Evolutionary conservation across 1,140 invertebrate genomes (phyloP), one percentile per base, ranked within the genome.

Genomic region (Geopemphigus sp.): DNA sequence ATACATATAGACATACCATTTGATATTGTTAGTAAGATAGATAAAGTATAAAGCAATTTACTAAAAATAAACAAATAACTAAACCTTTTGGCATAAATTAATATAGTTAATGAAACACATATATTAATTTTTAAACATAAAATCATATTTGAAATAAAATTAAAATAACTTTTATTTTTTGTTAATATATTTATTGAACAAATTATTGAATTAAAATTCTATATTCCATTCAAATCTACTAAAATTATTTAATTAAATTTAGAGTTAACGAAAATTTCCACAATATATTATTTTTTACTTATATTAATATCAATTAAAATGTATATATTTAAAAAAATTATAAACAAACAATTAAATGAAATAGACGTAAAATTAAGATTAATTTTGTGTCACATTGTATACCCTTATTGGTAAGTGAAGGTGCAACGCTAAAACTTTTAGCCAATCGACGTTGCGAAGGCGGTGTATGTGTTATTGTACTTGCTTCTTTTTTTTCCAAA

Each of bases 381-480:
- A 64, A 70, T 68, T 53, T 57, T 61, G 70, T 80, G 73, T 50
- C 10, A 26, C 17, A 29, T 45, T 76, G 22, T 81, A 74, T 88
- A 89, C 88, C 87, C 87, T 88, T 89, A 80, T 87, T 87, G 80
- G 88, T 86, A 82, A 90, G 87, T 83, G 90, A 91, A 83, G 91
- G 89, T 83, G 91, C 89, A 83, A 94, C 92, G 87, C 92, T 94
- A 89, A 95, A 94, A 87, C 92, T 94, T 88, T 95, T 95, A 82
- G 93, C 93, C 84, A 94, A 89, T 83, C 93, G 89, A 82, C 93
- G 89, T 85, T 93, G 92, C 76, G 93, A 89, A 80, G 93, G 92
- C 81, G 93, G 92, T 82, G 93, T 94, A 82, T 90, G 90, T 80
- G 90, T 83, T 70, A 82, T 57, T 50, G 17, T 61, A 78, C 17